These are phyloP conservation scores for Sylvicola cinctus DNA, from an alignment of 2,888 invertebrate genomes.

Conservation along the genomic window DNA sequence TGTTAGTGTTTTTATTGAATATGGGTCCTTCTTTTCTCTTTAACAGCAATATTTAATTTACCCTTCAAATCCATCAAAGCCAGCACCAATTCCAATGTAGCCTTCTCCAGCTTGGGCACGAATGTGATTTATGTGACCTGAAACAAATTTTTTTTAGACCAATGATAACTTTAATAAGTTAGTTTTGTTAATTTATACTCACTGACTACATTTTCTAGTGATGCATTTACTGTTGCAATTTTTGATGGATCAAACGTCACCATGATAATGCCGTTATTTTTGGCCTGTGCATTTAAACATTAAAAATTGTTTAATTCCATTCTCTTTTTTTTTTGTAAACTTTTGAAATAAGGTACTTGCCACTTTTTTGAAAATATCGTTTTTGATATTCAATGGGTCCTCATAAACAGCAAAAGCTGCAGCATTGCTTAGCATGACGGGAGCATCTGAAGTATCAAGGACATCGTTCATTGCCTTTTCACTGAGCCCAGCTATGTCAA, in stretches of 20 bases:
- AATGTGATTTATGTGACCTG: constrained; percentile 32
- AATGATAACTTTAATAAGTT: no score
- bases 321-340: neutral
- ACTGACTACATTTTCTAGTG: constrained; percentile 47
- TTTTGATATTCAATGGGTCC: constrained; percentile 34
- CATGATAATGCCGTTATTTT: constrained; percentile 52
- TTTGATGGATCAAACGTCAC: constrained; percentile 48
- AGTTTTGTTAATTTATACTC: constrained; percentile 12
- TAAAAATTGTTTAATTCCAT: no score
- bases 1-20: no score
- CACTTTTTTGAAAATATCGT: constrained; percentile 30
- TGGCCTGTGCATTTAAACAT: constrained; percentile 26
- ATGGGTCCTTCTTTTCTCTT: neutral
- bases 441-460: constrained; percentile 29
- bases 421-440: constrained; percentile 40
- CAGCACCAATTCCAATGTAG: constrained; percentile 30
- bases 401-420: constrained; percentile 30
- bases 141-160: constrained; percentile 9
- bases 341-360: constrained; percentile 18
- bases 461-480: constrained; percentile 33
- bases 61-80: constrained; percentile 27
- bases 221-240: constrained; percentile 25
- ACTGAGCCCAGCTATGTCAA: constrained; percentile 37
- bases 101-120: constrained; percentile 27
- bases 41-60: neutral